Evolutionary conservation across 2,888 invertebrate genomes (phyloP).

Genomic region (Omphaloscelis lunosa): DNA sequence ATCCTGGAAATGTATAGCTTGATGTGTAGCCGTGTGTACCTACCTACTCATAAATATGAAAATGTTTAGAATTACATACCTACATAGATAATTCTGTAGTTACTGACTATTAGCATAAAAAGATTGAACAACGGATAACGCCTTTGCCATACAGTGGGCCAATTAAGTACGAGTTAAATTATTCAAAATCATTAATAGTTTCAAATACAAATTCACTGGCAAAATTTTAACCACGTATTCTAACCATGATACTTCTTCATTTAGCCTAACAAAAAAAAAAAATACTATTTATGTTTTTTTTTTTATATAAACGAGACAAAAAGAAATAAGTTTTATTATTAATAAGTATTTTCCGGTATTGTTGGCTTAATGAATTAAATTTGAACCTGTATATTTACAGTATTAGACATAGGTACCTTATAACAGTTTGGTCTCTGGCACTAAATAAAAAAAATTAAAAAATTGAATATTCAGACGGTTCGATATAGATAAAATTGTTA

Average conservation of each 20-base stretch:
- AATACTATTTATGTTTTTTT: no score
- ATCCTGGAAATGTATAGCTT: no score
- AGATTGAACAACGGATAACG: not conserved
- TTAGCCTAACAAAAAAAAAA: no score
- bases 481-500: slow-evolving; percentile 10
- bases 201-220: not conserved
- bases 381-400: no score
- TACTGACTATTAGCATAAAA: not conserved
- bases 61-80: not conserved
- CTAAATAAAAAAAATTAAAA: not conserved
- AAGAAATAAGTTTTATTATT: no score
- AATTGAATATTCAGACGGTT: not conserved
- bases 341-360: no score
- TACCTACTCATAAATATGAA: not conserved
- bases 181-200: not conserved
- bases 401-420: not conserved
- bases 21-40: no score
- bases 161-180: not conserved
- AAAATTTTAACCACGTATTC: no score
- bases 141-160: not conserved
- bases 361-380: no score
- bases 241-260: no score
- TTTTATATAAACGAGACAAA: no score
- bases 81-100: not conserved
- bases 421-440: not conserved